Evolutionary conservation across 2,797 vertebrate genomes (phyloP).

Genomic region (Sphaeramia orbicularis): DNA sequence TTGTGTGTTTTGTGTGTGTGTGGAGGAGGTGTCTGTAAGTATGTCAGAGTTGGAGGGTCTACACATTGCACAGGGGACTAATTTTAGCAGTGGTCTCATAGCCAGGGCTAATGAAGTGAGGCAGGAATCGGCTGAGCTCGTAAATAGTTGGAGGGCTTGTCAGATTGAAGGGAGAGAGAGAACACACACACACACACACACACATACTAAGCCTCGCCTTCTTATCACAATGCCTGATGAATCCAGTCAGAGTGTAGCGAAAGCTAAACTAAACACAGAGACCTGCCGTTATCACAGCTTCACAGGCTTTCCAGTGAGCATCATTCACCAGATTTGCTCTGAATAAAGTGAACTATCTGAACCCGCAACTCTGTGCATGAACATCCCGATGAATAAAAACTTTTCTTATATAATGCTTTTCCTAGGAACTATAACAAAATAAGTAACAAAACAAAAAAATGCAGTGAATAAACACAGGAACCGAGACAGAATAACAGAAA

Average conservation of each 20-base stretch:
- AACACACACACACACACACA: conserved; percentile 19
- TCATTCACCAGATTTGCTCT: conserved; percentile 49
- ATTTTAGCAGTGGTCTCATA: conserved; percentile 85
- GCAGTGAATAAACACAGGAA: conserved; percentile 18
- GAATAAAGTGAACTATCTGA: conserved; percentile 42
- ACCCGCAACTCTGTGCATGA: conserved; percentile 53
- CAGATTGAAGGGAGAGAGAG: conserved; percentile 56
- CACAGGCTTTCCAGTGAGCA: conserved; percentile 61
- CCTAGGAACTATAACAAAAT: conserved; percentile 35
- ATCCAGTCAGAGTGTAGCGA: conserved; percentile 53
- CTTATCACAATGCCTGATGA: conserved; percentile 67
- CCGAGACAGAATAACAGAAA: conserved; percentile 3
- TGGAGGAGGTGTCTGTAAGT: conserved; percentile 36
- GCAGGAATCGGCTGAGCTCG: conserved; percentile 82
- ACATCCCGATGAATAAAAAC: conserved; percentile 31
- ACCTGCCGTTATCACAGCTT: conserved; percentile 63
- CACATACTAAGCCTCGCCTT: conserved; percentile 47
- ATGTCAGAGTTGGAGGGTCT: conserved; percentile 58
- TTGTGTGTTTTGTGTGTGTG: conserved; percentile 33
- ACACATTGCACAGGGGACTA: conserved; percentile 75
- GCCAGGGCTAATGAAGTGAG: conserved; percentile 82
- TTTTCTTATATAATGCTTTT: conserved; percentile 19
- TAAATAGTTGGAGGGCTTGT: conserved; percentile 83
- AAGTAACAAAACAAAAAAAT: conserved; percentile 23
- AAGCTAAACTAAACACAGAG: conserved; percentile 51